Percentiles rank a stretch among this genome's conserved stretches.
These are phyloP conservation scores for Podilymbus podiceps DNA, from an alignment of 2,113 vertebrate genomes.

Conservation along the genomic window DNA sequence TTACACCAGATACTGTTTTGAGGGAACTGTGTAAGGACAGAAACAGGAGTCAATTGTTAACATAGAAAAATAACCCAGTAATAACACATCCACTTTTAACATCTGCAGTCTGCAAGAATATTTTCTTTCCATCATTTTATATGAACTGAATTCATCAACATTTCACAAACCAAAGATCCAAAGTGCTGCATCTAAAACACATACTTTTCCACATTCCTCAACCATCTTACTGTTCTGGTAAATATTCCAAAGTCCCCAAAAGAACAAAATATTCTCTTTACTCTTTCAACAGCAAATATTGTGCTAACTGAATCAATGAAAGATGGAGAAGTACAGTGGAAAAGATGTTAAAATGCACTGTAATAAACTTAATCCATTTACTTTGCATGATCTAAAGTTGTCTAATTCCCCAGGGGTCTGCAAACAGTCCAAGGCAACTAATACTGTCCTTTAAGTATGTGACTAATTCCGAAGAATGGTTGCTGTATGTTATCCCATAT, in stretches of 20 bases:
- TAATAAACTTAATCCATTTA: conserved; percentile 33
- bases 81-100: neutral
- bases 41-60: conserved; percentile 21
- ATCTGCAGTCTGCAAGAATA: neutral
- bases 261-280: neutral
- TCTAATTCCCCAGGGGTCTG: neutral
- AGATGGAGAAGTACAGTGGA: neutral
- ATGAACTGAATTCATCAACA: neutral
- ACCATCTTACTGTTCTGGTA: neutral
- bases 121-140: neutral
- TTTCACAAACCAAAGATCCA: neutral
- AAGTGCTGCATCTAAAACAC: neutral
- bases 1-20: neutral
- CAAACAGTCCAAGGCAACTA: neutral
- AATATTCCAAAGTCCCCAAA: neutral
- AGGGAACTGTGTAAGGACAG: neutral
- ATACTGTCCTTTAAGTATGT: neutral
- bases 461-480: neutral
- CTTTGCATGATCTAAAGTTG: neutral
- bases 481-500: neutral
- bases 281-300: neutral
- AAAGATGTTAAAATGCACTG: neutral
- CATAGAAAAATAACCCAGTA: neutral
- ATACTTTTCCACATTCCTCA: neutral
- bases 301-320: conserved; percentile 10